Percentiles rank a stretch among this genome's conserved stretches.
Evolutionary conservation across 2,797 vertebrate genomes (phyloP).

Genomic region (Microctenopoma lineatum): DNA sequence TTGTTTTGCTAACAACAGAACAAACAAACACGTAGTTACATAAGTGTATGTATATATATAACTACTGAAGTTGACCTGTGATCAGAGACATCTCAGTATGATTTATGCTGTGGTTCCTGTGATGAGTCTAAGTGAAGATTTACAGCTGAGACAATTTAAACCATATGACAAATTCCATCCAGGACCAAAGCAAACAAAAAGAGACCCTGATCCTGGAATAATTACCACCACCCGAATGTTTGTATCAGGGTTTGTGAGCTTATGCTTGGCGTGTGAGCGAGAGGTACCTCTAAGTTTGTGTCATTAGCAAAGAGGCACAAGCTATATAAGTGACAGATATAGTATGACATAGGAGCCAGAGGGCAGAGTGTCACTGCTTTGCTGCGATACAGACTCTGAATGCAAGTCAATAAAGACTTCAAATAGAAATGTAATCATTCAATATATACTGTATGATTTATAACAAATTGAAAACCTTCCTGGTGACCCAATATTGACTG

Average conservation of each 20-base stretch:
- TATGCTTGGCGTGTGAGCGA: constrained; percentile 53
- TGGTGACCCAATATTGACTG: neutral
- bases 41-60: neutral
- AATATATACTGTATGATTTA: neutral
- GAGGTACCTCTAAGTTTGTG: constrained; percentile 58
- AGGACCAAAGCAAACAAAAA: constrained; percentile 45
- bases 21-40: neutral
- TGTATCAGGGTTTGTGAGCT: constrained; percentile 43
- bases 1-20: neutral
- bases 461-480: neutral
- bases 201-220: constrained; percentile 53
- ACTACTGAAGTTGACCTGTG: neutral
- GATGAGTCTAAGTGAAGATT: constrained; percentile 43
- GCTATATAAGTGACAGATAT: constrained; percentile 49
- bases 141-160: constrained; percentile 31
- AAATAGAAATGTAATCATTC: neutral
- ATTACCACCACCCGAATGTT: constrained; percentile 28
- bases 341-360: constrained; percentile 25
- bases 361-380: constrained; percentile 1
- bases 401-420: neutral
- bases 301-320: constrained; percentile 25
- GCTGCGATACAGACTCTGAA: neutral
- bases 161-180: constrained; percentile 28
- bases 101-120: constrained; percentile 31
- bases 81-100: neutral